Percentiles rank a stretch among this genome's conserved stretches.
Evolutionary conservation across 2,113 vertebrate species (phyloP).

Genomic region (Phalacrocorax carbo): DNA sequence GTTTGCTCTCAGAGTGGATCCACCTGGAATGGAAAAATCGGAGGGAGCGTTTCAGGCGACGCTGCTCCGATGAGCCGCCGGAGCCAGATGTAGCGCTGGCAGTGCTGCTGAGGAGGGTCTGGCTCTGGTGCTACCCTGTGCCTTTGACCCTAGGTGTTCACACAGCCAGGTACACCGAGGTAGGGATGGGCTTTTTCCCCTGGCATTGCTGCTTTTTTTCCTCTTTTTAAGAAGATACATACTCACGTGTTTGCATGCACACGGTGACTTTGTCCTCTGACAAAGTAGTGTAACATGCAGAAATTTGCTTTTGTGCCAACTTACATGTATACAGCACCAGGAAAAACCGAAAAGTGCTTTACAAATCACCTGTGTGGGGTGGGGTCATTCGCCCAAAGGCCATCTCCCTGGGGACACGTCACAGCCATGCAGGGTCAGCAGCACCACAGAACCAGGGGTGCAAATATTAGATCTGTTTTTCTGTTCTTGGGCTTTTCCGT

Average conservation of each 20-base stretch:
- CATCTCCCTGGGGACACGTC: background rate
- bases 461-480: background rate
- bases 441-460: background rate
- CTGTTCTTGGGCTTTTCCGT: background rate
- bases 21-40: background rate
- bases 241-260: background rate
- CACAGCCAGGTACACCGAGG: background rate
- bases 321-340: background rate
- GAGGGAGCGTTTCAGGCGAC: background rate
- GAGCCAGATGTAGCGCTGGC: background rate
- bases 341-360: constrained; percentile 38
- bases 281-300: background rate
- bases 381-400: constrained; percentile 11
- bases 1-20: constrained; percentile 1
- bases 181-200: background rate
- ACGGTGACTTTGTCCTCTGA: background rate
- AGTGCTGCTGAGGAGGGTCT: background rate
- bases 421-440: background rate
- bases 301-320: background rate
- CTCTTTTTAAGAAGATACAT: background rate
- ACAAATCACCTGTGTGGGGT: background rate
- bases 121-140: background rate
- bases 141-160: background rate
- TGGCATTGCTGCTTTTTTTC: background rate
- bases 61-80: background rate